Evolutionary conservation across 2,113 vertebrate species (phyloP).

Genomic region (Progne subis): DNA sequence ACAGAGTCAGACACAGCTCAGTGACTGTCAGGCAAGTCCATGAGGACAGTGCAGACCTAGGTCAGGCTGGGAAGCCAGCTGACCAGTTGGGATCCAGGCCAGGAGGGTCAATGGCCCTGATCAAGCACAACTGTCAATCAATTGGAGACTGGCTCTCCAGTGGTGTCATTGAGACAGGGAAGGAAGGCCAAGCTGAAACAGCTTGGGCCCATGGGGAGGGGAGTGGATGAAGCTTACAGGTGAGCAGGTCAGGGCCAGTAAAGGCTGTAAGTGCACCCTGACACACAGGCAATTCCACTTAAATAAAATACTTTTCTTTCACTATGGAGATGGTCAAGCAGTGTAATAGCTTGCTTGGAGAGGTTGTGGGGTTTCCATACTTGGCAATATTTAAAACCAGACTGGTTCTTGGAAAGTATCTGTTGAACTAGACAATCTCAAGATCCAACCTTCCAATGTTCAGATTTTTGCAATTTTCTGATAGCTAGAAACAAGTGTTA

Average conservation of each 20-base stretch:
- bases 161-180: background rate
- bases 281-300: background rate
- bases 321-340: background rate
- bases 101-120: background rate
- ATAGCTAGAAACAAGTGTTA: background rate
- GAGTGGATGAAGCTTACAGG: background rate
- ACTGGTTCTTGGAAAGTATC: background rate
- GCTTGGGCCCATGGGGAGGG: background rate
- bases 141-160: accelerated
- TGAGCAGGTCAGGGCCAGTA: background rate
- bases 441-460: background rate
- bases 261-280: background rate
- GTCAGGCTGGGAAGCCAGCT: background rate
- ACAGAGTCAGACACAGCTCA: background rate
- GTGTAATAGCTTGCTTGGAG: background rate
- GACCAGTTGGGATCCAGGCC: background rate
- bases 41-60: background rate
- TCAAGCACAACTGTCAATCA: background rate
- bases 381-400: background rate
- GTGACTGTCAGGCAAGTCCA: background rate
- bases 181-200: background rate
- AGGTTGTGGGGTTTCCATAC: accelerated
- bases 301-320: background rate
- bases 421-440: background rate
- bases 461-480: background rate